Evolutionary conservation across 64 coral and sea anemone genomes (phyloP).

Genomic region (Stichodactyla mertensii): DNA sequence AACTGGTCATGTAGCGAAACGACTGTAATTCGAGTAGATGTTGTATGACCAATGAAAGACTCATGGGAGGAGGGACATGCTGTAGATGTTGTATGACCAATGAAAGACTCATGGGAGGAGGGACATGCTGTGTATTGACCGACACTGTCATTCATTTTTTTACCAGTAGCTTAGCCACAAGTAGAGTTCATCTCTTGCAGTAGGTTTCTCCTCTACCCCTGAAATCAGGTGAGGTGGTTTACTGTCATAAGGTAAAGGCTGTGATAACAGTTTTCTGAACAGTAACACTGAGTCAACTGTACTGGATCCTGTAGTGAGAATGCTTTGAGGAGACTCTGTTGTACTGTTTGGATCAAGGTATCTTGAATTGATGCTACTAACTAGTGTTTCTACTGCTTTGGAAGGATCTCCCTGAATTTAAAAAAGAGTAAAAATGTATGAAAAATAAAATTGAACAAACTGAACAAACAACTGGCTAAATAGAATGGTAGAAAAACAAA

Average conservation of each 20-base stretch:
- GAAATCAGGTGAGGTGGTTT: constrained; percentile 37
- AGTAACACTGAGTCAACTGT: constrained; percentile 54
- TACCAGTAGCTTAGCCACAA: constrained; percentile 96
- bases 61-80: too few species aligned
- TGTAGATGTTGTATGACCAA: too few species aligned
- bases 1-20: too few species aligned
- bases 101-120: too few species aligned
- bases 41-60: too few species aligned
- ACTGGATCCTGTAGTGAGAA: constrained; percentile 14
- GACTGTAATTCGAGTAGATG: too few species aligned
- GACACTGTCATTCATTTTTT: neutral
- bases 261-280: constrained; percentile 64
- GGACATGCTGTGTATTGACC: too few species aligned
- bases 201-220: constrained; percentile 5
- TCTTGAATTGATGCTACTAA: neutral
- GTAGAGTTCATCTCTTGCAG: constrained; percentile 49
- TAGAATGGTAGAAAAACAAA: too few species aligned
- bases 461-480: neutral
- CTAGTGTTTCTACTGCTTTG: neutral
- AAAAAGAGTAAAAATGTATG: neutral
- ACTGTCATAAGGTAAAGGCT: constrained; percentile 72
- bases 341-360: constrained; percentile 7
- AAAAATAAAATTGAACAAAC: neutral
- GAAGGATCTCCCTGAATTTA: neutral
- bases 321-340: neutral